Evolutionary conservation across 2,888 invertebrate genomes (phyloP).

Genomic region (Mystacides longicornis): DNA sequence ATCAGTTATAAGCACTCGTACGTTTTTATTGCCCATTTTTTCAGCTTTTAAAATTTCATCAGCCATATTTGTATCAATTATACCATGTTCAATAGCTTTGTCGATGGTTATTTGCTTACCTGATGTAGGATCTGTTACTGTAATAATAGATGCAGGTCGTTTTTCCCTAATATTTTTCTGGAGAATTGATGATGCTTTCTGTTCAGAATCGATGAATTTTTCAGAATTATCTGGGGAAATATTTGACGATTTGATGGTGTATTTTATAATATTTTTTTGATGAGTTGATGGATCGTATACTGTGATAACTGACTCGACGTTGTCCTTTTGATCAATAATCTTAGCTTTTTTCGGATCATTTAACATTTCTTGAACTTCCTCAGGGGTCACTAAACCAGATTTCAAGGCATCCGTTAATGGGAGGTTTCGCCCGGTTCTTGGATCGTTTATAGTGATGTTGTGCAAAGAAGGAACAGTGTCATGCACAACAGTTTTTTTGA

Average conservation of each 20-base stretch:
- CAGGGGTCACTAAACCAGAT: slow-evolving; percentile 33
- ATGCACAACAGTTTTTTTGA: slow-evolving; percentile 33
- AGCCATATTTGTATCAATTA: slow-evolving; percentile 32
- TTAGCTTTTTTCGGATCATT: neutral
- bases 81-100: slow-evolving; percentile 40
- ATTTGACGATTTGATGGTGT: slow-evolving; percentile 39
- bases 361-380: slow-evolving; percentile 30
- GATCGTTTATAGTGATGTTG: slow-evolving; percentile 33
- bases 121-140: slow-evolving; percentile 36
- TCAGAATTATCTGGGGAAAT: slow-evolving; percentile 32
- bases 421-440: slow-evolving; percentile 38
- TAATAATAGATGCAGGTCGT: slow-evolving; percentile 35
- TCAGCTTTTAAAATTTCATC: slow-evolving; percentile 27
- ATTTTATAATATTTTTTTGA: slow-evolving; percentile 51
- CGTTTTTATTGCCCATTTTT: slow-evolving; percentile 21
- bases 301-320: slow-evolving; percentile 37
- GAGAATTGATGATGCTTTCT: slow-evolving; percentile 38
- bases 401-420: slow-evolving; percentile 44
- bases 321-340: neutral
- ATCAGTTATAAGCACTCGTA: slow-evolving; percentile 33
- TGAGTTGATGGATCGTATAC: slow-evolving; percentile 65
- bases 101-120: slow-evolving; percentile 40
- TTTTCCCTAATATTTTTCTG: slow-evolving; percentile 49
- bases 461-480: slow-evolving; percentile 52
- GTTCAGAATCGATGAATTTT: slow-evolving; percentile 26